Percentiles rank a stretch among this genome's conserved stretches.
Conservation (phyloP, 2,113 vertebrate genomes). For the Pluvialis apricaria region DNA sequence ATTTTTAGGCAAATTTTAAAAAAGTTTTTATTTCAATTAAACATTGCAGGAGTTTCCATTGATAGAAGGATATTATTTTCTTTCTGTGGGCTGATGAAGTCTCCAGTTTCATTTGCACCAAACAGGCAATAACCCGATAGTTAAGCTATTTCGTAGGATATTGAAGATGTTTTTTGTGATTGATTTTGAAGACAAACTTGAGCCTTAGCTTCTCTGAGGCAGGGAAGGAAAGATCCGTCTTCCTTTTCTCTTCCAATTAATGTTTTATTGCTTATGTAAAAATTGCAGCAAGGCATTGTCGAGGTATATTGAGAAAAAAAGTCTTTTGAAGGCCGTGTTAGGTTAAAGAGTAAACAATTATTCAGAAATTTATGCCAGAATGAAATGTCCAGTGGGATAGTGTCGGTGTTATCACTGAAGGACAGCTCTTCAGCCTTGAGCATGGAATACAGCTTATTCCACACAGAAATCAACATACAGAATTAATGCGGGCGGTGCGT, state of each 20-base stretch:
- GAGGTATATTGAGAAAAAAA: not conserved
- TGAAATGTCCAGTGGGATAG: not conserved
- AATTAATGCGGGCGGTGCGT: not conserved
- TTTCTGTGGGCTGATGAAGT: not conserved
- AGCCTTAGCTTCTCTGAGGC: not conserved
- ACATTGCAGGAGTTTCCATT: not conserved
- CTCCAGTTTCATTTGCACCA: not conserved
- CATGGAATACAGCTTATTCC: not conserved
- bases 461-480: not conserved
- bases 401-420: not conserved
- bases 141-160: not conserved
- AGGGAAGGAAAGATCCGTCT: not conserved
- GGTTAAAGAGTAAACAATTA: not conserved
- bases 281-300: not conserved
- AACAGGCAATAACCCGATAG: not conserved
- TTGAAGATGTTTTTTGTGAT: not conserved
- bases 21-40: not conserved
- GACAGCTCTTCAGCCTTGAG: not conserved
- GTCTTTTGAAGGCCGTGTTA: not conserved
- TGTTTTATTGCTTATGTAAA: not conserved
- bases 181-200: not conserved
- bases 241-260: not conserved
- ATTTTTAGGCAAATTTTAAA: not conserved
- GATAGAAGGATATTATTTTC: not conserved
- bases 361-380: not conserved